Evolutionary conservation across 2,797 vertebrate genomes (phyloP), one percentile per base, ranked within the genome.

Genomic region (Channallabes apus): DNA sequence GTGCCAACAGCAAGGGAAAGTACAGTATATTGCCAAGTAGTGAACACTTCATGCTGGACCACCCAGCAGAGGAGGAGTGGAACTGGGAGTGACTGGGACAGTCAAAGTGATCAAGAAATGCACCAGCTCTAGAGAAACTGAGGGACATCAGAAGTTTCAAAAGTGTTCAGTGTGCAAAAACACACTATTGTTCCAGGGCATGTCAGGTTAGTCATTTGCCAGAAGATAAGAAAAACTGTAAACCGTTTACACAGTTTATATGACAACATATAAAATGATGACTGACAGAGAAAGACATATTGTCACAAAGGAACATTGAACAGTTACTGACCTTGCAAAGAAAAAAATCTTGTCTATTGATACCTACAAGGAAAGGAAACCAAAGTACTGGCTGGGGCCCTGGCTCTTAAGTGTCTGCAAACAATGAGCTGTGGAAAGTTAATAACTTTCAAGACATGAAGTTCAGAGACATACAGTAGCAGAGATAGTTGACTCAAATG

Each of bases 401-500:
- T 11, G 87, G 86, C 17, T 86, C 84, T 78, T 85, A 88, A 8
- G 27, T 89, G 9, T 88, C 20, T 75, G 71, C 82, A 41, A 71
- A 85, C 7, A 5, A 59, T 59, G 56, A 59, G 58, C 17, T 59
- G 20, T 59, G 18, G 58, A 59, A 59, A 6, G 18, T 20, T 59
- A 46, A 11, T 11, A 46, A 11, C 46, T 46, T 46, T 46, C 46
- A 46, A 46, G 58, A 18, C 58, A 22, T 20, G 1, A 59, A 22
- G 20, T 20, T 59, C 17, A 59, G 58, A 20, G 58, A 59, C 58
- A 22, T n/a, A n/a, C n/a, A n/a, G n/a, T 59, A 59, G 58, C 58
- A 59, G 18, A 59, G 58, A 59, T 59, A 18, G 58, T 18, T 59
- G 5, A 20, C 20, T 5, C 58, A 59, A 59, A 59, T 59, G 58